Conservation (phyloP, 2,888 invertebrate genomes). For the Cinara cedri region DNA sequence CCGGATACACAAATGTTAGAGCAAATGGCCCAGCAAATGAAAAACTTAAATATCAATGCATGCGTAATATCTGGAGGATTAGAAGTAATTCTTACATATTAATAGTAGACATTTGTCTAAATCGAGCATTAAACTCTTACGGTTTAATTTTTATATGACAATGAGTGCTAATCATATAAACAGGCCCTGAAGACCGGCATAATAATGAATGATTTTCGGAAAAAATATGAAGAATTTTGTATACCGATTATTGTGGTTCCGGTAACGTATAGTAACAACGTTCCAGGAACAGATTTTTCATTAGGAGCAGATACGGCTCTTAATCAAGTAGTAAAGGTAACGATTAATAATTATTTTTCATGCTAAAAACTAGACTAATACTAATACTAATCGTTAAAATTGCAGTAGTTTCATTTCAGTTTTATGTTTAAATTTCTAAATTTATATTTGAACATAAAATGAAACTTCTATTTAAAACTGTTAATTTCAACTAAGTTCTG, state of each 20-base stretch:
- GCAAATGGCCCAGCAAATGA: constrained; percentile 82
- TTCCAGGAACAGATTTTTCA: constrained; percentile 97
- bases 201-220: constrained; percentile 75
- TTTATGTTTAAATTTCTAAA: no score
- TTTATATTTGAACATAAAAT: no score
- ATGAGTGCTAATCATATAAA: constrained; percentile 57
- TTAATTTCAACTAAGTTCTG: no score
- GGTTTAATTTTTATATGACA: no score
- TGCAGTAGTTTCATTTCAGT: no score
- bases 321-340: constrained; percentile 93
- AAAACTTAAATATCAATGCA: constrained; percentile 85
- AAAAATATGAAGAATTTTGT: constrained; percentile 80
- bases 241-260: constrained; percentile 96
- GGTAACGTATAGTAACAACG: constrained; percentile 98
- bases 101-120: no score
- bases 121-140: background rate
- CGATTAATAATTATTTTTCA: background rate
- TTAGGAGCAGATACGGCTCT: constrained; percentile 96
- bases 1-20: constrained; percentile 77
- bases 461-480: no score
- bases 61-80: constrained; percentile 92
- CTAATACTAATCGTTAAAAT: no score
- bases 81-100: constrained; percentile 74
- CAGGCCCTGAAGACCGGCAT: constrained; percentile 85
- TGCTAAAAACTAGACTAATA: no score